Base-by-base conservation (phyloP, 2,888 invertebrate genomes). In the Nineta flava region DNA sequence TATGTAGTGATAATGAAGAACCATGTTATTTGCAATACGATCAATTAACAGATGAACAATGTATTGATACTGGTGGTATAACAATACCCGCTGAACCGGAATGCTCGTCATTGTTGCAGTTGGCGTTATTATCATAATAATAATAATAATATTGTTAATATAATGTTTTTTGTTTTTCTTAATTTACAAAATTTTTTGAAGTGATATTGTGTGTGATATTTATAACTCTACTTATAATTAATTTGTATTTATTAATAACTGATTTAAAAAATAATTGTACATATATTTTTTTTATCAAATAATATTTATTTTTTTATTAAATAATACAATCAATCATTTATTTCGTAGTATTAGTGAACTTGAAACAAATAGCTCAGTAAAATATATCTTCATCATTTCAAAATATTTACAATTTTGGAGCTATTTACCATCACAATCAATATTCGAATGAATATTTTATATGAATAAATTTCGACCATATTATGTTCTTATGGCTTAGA, bases 1-100 rank as follows among this genome's bases (percentile, higher is more conserved):
- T 19, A 15, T 45, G 19, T 1, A 49, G 49, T 16, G 49, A 49
- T 44, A 49, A 35, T 15, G 49, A 49, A 9, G 49, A 45, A 21
- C 49, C 41, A 50, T 60, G 57, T 46, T 61, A 60, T 40, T 55
- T 63, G 16, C 61, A 60, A 52, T 47, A 57, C 9, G 54, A 57
- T 5, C 62, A 64, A 46, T 57, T 59, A 17, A 56, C 64, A 44
- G 69, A 70, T 50, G 71, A 71, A 54, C 65, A 65, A 53, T 66
- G 66, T 51, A 66, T 73, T 43, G 74, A 75, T 55, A 74, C 72
- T 2, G 75, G 74, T 15, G 74, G 74, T 19, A 73, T 75, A 53
- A 75, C 74, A 19, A 75, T 75, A 53, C 74, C 74, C 1, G 74
- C 73, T 6, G 72, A 68, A 35, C 49, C 44, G n/a, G 45, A 34